Percentiles rank a stretch among this genome's conserved stretches.
Evolutionary conservation across 2,797 vertebrate genomes (phyloP).

Genomic region (Oreochromis grahami): DNA sequence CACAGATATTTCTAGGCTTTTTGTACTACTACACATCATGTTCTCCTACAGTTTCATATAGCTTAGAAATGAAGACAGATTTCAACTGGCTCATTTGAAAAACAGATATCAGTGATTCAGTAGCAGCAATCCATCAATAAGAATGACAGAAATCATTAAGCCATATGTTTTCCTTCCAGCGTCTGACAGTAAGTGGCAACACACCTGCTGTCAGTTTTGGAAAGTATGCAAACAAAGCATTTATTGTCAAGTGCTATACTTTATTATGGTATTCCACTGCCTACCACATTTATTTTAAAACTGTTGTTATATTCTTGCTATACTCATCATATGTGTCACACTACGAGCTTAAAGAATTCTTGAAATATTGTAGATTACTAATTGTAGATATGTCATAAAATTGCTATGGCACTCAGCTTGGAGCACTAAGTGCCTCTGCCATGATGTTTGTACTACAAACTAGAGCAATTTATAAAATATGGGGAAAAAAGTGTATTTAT

Average conservation of each 20-base stretch:
- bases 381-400: background rate
- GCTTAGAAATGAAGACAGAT: background rate
- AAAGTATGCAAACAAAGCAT: background rate
- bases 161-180: background rate
- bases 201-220: background rate
- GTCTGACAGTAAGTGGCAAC: background rate
- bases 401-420: background rate
- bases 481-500: accelerated
- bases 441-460: background rate
- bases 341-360: background rate
- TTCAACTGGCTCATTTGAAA: constrained; percentile 10
- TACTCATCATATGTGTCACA: background rate
- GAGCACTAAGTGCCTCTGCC: background rate
- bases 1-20: background rate
- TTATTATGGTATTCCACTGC: background rate
- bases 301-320: background rate
- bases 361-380: background rate
- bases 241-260: background rate
- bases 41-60: background rate
- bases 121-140: constrained; percentile 13
- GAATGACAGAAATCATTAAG: background rate
- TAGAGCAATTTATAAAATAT: background rate
- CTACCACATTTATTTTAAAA: background rate
- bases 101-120: background rate
- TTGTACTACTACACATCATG: background rate